These are phyloP conservation scores for Drosophila infuscata DNA, from an alignment of 2,888 invertebrate species.

Conservation along the genomic window DNA sequence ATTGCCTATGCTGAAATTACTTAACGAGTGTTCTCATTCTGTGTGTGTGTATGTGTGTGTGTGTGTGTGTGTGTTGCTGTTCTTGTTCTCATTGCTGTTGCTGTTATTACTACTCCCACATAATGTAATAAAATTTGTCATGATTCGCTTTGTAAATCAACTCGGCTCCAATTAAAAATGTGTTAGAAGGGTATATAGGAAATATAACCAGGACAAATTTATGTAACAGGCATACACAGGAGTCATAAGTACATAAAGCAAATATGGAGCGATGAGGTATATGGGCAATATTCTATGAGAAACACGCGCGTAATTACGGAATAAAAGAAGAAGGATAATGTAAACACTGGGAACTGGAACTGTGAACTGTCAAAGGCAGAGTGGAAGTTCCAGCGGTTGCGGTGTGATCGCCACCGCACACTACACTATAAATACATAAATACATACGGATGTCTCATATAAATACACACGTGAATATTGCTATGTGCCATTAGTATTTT, in stretches of 20 bases:
- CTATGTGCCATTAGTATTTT: not conserved
- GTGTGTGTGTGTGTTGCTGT: not conserved
- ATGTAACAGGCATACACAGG: not conserved
- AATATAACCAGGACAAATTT: not conserved
- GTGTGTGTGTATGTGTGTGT: not conserved
- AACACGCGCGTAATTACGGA: too few species aligned
- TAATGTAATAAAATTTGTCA: conserved; percentile 7
- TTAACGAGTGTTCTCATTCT: conserved; percentile 6
- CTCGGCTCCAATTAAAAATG: conserved; percentile 2
- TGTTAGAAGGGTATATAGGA: not conserved
- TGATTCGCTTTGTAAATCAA: conserved; percentile 2
- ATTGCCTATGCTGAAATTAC: conserved; percentile 5
- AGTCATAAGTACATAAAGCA: not conserved
- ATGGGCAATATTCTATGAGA: not conserved
- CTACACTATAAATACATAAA: not conserved
- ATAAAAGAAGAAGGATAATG: not conserved
- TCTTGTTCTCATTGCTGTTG: not conserved
- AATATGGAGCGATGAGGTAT: not conserved
- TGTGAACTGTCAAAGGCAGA: not conserved
- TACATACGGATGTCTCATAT: not conserved
- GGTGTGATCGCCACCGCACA: not conserved
- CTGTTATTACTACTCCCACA: conserved; percentile 1
- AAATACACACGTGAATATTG: not conserved
- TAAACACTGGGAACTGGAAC: not conserved
- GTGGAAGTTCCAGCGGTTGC: not conserved